These are phyloP conservation scores for Periparus ater DNA, from an alignment of 2,797 vertebrate species.

Conservation along the genomic window DNA sequence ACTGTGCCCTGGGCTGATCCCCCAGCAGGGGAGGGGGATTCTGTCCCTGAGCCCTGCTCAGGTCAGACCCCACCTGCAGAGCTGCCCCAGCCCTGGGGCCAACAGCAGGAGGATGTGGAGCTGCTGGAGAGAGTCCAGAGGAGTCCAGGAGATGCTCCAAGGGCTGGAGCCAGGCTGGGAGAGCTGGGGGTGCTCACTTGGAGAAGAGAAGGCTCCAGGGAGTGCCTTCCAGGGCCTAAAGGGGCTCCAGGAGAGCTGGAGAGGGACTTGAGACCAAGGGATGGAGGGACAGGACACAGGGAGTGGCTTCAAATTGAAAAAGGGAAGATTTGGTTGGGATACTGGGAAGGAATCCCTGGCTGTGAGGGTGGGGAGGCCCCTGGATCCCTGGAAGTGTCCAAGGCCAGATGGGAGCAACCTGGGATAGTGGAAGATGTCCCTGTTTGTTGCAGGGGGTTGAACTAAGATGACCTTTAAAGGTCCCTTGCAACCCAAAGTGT, in stretches of 20 bases:
- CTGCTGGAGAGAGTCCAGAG: neutral
- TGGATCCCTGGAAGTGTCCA: neutral
- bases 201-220: neutral
- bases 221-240: fast-evolving
- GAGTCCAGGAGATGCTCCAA: fast-evolving
- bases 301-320: too few relatives aligned
- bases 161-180: neutral
- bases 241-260: neutral
- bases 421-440: neutral
- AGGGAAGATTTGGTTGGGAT: neutral
- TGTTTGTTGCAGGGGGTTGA: neutral
- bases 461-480: neutral
- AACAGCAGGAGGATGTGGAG: fast-evolving
- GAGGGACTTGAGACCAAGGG: neutral
- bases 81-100: neutral
- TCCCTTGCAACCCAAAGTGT: neutral
- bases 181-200: neutral
- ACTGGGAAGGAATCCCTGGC: neutral
- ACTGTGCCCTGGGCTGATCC: neutral
- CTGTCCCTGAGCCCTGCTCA: neutral
- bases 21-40: neutral
- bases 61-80: neutral
- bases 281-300: neutral
- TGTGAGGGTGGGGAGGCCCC: fast-evolving
- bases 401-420: fast-evolving